Conservation (phyloP, 2,797 vertebrate species). For the Enoplosus armatus region DNA sequence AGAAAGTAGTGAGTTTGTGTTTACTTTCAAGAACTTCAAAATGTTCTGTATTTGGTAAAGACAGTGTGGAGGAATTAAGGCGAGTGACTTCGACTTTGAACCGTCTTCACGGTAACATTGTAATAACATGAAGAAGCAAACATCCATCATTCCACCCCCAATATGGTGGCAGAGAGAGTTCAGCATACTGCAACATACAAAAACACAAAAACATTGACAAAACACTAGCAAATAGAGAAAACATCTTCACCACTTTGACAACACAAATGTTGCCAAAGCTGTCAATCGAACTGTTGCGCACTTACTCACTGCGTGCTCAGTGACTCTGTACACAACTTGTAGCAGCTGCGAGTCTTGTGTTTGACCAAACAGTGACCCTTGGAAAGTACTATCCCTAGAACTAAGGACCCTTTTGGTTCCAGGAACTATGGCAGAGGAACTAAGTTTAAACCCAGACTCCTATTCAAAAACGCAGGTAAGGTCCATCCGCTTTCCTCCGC, state of each 20-base stretch:
- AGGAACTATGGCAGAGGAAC: background rate
- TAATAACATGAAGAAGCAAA: background rate
- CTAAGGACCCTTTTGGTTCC: background rate
- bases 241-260: background rate
- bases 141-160: background rate
- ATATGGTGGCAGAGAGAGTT: background rate
- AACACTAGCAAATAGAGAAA: background rate
- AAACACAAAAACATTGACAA: background rate
- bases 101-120: background rate
- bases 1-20: background rate
- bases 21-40: conserved; percentile 28
- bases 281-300: background rate
- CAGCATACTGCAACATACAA: background rate
- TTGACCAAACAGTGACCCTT: background rate
- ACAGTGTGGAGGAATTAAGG: conserved; percentile 30
- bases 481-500: too few species aligned
- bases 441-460: background rate
- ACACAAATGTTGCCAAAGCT: background rate
- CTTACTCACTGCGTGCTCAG: background rate
- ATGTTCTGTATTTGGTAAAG: conserved; percentile 28
- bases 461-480: background rate
- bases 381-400: background rate
- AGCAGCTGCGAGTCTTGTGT: background rate
- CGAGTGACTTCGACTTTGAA: background rate
- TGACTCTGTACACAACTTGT: background rate